Conservation (phyloP, 2,113 vertebrate genomes). For the Pristiophorus japonicus region DNA sequence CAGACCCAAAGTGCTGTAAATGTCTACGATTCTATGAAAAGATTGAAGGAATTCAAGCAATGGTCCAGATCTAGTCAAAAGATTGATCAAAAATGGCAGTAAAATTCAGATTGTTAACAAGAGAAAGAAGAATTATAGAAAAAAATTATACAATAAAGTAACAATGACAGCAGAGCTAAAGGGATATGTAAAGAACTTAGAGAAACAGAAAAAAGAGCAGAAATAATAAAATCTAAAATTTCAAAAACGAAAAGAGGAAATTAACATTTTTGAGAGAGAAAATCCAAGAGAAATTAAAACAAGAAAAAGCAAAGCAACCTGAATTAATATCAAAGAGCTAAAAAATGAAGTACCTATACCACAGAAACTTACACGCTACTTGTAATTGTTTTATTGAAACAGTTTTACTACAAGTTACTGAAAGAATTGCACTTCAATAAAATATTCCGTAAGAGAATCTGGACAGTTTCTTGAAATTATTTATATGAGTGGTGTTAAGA, state of each 20-base stretch:
- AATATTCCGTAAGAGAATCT: neutral
- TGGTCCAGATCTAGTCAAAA: neutral
- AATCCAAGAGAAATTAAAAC: neutral
- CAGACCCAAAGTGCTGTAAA: too few species aligned
- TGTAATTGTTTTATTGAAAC: neutral
- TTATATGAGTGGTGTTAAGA: neutral
- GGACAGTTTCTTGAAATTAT: neutral
- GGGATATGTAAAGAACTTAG: neutral
- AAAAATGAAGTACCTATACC: neutral
- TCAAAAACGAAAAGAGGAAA: neutral
- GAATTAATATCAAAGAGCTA: neutral
- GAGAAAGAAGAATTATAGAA: neutral
- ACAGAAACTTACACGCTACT: neutral
- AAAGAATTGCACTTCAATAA: neutral
- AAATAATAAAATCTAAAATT: neutral
- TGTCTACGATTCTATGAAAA: neutral
- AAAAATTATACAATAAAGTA: neutral
- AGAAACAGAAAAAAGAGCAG: neutral
- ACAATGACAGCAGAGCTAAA: neutral
- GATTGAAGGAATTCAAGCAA: neutral
- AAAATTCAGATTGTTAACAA: neutral
- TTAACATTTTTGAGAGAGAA: neutral
- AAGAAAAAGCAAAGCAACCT: neutral
- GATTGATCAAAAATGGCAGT: neutral
- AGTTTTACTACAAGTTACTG: neutral